A percentile compares a stretch with the other conserved stretches of the same genome.
phyloP scores from a whole-genome alignment of 2,888 invertebrate genomes.

The Tryphoninae sp. region DNA sequence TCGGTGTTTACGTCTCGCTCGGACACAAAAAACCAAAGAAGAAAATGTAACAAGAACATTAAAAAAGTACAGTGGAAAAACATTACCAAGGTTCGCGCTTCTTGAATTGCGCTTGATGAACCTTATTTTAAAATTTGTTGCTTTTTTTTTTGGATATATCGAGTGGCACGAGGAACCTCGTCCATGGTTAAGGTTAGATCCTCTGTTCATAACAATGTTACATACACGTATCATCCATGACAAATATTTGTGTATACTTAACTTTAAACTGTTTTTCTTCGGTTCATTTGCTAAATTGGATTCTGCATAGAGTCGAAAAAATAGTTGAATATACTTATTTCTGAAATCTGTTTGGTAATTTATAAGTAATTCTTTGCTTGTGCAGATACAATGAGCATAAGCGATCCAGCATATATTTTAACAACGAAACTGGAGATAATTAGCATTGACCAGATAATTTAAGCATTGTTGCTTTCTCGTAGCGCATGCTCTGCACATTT shows the following conservation, averaged over 20 bases:
- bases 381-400: conserved; percentile 25
- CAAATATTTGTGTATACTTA: neutral
- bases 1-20: conserved; percentile 4
- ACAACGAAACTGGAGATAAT: conserved; percentile 51
- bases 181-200: conserved; percentile 33
- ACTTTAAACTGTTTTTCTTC: no score
- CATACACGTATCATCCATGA: neutral
- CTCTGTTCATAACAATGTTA: neutral
- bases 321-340: no score
- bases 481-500: conserved; percentile 24
- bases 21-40: neutral
- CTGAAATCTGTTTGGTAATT: no score
- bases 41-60: no score
- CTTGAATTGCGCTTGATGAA: no score
- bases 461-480: conserved; percentile 32
- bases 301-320: no score
- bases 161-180: conserved; percentile 18
- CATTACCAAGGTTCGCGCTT: no score
- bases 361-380: conserved; percentile 7
- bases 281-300: no score
- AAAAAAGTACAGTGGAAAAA: no score
- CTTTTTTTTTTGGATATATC: no score
- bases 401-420: conserved; percentile 7
- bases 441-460: conserved; percentile 57
- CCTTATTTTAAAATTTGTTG: no score